Base-by-base conservation (phyloP, 2,797 vertebrate species). In the Sphaeramia orbicularis region DNA sequence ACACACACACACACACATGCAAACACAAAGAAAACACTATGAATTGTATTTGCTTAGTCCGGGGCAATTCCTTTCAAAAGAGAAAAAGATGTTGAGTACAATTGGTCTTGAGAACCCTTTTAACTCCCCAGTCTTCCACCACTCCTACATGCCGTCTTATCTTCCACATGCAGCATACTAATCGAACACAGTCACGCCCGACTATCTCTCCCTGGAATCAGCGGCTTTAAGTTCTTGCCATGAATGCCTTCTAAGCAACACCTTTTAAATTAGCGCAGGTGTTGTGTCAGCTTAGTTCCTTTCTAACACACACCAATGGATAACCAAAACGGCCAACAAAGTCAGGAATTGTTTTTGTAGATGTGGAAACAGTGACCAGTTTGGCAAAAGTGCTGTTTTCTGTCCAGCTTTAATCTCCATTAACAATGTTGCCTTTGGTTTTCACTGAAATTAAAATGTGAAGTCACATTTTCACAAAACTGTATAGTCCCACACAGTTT, bases 91-190 rank as follows among this genome's bases (percentile, higher is more conserved):
- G 78, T 84, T 60, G 66, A 64, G 68, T 82, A 55, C 21, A 77
- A 88, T 77, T 72, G 81, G 74, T 78, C 70, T 54, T 58, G 72
- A 72, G 84, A 87, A 71, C 60, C 64, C 74, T 83, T 81, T 89
- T 75, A 86, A 82, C 75, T 65, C 65, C 10, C 51, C 13, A 1
- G 65, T 81, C 71, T 57, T 77, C 54, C 55, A 66, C 56, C 61
- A 52, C 51, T 75, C 62, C 69, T 79, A 74, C 57, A 37, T 75
- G 65, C 68, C 78, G 71, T 87, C 83, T 91, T 91, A 91, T 92
- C 91, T 90, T 74, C 27, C 44, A 64, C 59, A 59, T 80, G 72
- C 88, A 90, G 86, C 84, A 87, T 87, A 88, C 86, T 90, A 90
- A 91, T 89, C 86, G 89, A 82, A 91, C 56, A 48, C 48, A 38